Evolutionary conservation across 2,113 vertebrate species (phyloP).

Genomic region (Ceyx cyanopectus): DNA sequence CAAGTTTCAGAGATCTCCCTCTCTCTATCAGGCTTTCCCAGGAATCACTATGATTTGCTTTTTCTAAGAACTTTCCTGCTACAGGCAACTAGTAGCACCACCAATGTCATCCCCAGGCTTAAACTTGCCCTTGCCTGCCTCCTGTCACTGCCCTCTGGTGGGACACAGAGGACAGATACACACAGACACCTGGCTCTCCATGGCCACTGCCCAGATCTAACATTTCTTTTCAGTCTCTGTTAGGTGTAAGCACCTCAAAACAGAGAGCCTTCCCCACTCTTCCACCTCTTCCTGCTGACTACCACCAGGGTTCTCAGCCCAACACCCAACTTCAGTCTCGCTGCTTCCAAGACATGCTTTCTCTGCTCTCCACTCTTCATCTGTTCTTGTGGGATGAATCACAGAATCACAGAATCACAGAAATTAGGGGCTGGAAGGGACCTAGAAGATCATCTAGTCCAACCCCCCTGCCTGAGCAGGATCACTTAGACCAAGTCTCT

Average conservation of each 20-base stretch:
- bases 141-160: not conserved
- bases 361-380: not conserved
- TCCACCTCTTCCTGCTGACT: not conserved
- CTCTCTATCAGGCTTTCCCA: conserved; percentile 17
- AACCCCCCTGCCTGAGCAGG: no score
- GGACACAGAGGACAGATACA: not conserved
- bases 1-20: conserved; percentile 29
- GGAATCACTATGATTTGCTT: not conserved
- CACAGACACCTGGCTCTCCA: not conserved
- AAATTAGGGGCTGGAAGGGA: no score
- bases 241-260: not conserved
- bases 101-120: not conserved
- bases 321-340: not conserved
- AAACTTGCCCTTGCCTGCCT: not conserved
- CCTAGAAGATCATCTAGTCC: no score
- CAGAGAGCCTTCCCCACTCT: not conserved
- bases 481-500: no score
- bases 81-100: not conserved
- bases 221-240: not conserved
- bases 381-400: not conserved
- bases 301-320: not conserved
- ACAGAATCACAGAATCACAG: no score
- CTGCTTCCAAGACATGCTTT: not conserved
- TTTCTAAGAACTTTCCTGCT: not conserved
- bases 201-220: not conserved